phyloP scores from a whole-genome alignment of 2,888 invertebrate genomes.

The Pelosia muscerda region DNA sequence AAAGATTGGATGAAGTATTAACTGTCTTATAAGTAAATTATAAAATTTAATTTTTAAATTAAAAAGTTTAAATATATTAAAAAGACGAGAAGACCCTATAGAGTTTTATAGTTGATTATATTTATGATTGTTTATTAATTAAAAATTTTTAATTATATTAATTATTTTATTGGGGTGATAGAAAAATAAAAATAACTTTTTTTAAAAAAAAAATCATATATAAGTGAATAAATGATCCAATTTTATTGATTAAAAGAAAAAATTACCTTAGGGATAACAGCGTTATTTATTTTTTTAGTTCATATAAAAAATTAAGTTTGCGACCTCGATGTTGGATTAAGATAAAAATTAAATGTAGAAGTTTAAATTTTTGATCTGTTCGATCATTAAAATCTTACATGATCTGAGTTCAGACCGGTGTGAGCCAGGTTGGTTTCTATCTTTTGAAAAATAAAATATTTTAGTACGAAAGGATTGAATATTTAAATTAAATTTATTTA shows the following conservation, averaged over 20 bases:
- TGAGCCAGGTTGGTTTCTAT: conserved; percentile 95
- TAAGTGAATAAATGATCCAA: conserved; percentile 85
- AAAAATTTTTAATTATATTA: conserved; percentile 60
- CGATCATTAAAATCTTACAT: conserved; percentile 94
- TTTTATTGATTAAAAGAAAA: conserved; percentile 88
- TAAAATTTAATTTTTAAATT: conserved; percentile 82
- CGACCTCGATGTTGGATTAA: conserved; percentile 97
- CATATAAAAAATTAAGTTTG: conserved; percentile 91
- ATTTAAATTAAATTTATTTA: conserved; percentile 84
- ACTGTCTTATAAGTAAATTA: conserved; percentile 81
- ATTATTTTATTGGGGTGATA: conserved; percentile 89
- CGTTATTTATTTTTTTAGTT: conserved; percentile 92
- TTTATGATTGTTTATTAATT: conserved; percentile 69
- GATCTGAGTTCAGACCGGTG: conserved; percentile 96
- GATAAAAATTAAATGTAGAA: conserved; percentile 89
- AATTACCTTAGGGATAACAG: conserved; percentile 95
- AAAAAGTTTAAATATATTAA: conserved; percentile 89
- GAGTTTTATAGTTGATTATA: conserved; percentile 87
- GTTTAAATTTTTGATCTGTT: conserved; percentile 91
- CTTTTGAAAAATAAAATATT: conserved; percentile 87
- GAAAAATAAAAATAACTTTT: conserved; percentile 88
- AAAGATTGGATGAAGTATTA: conserved; percentile 90
- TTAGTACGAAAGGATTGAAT: conserved; percentile 94
- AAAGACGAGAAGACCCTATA: conserved; percentile 94
- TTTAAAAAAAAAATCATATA: conserved; percentile 65